Evolutionary conservation across 2,888 invertebrate species (phyloP).

Genomic region (Macrosiphum euphorbiae): DNA sequence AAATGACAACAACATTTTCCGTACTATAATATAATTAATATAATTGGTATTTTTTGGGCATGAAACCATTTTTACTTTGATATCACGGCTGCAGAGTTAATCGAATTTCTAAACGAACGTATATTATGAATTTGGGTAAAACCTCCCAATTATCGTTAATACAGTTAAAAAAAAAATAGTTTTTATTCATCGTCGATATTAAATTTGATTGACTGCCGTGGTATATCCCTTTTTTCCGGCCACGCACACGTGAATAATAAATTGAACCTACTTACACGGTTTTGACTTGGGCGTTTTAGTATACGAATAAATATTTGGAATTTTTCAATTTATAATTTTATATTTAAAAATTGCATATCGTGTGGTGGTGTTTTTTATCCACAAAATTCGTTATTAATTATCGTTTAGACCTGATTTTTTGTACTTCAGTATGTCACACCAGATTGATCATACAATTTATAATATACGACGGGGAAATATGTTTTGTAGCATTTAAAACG

Average conservation of each 20-base stretch:
- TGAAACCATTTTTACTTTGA: neutral
- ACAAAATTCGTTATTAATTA: neutral
- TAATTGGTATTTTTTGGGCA: neutral
- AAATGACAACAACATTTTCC: neutral
- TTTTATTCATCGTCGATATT: neutral
- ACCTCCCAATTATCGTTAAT: neutral
- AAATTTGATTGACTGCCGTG: neutral
- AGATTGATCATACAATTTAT: neutral
- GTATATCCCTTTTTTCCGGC: neutral
- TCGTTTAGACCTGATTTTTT: neutral
- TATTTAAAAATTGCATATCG: neutral
- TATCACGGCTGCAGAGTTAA: neutral
- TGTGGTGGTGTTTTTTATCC: neutral
- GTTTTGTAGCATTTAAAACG: neutral
- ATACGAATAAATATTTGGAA: neutral
- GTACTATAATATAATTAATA: neutral
- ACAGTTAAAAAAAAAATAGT: neutral
- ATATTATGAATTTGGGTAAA: neutral
- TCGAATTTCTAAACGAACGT: neutral
- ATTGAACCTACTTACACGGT: neutral
- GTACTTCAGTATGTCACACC: neutral
- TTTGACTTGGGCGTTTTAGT: neutral
- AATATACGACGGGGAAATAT: too few relatives aligned
- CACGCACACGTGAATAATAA: neutral
- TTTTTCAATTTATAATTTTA: neutral